A percentile compares a stretch with the other conserved stretches of the same genome.
Conservation (phyloP, 2,888 invertebrate genomes). For the Tanytarsus gracilentus region DNA sequence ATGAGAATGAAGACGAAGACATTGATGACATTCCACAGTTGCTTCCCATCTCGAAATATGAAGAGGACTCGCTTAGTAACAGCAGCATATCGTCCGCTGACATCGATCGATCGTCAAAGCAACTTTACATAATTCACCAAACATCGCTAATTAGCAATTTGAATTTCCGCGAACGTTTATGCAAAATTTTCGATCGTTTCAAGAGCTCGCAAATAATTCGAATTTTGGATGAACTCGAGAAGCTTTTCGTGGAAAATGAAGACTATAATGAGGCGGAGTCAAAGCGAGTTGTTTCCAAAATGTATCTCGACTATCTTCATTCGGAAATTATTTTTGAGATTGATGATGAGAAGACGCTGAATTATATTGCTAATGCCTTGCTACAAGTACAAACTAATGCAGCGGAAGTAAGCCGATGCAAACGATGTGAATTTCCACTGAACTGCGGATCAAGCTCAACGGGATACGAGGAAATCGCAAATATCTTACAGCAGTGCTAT, state of each 20-base stretch:
- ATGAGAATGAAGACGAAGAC: background rate
- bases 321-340: conserved; percentile 43
- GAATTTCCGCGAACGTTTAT: conserved; percentile 39
- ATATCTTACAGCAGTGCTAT: conserved; percentile 39
- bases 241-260: conserved; percentile 40
- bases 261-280: conserved; percentile 33
- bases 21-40: background rate
- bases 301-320: conserved; percentile 43
- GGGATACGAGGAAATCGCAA: conserved; percentile 39
- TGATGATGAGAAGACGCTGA: conserved; percentile 39
- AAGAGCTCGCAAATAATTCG: conserved; percentile 39
- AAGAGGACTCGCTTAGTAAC: background rate
- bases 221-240: conserved; percentile 37
- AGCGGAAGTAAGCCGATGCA: conserved; percentile 37
- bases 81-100: background rate
- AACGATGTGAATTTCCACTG: conserved; percentile 40
- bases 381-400: background rate
- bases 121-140: conserved; percentile 41
- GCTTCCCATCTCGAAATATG: background rate
- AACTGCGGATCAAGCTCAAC: conserved; percentile 37
- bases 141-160: conserved; percentile 42
- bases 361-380: conserved; percentile 37
- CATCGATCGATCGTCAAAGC: conserved; percentile 40
- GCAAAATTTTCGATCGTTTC: conserved; percentile 41
- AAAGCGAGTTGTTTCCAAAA: conserved; percentile 30